Evolutionary conservation across 2,113 vertebrate genomes (phyloP).

Genomic region (Gallinago undulata): DNA sequence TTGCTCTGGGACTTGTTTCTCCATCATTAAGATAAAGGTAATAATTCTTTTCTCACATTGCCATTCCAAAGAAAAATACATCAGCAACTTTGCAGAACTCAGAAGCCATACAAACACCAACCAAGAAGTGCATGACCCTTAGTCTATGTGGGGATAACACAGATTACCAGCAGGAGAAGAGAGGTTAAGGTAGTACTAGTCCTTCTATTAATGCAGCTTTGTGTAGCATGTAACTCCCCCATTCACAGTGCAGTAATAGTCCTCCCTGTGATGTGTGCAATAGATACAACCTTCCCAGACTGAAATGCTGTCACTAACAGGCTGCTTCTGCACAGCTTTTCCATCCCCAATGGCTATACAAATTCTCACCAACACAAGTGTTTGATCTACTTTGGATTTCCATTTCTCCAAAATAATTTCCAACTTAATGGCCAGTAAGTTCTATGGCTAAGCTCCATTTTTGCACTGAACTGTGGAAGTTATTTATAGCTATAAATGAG

Average conservation of each 20-base stretch:
- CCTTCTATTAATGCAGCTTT: background rate
- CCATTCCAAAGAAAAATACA: background rate
- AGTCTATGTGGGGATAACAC: background rate
- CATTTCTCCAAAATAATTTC: background rate
- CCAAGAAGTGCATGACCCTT: background rate
- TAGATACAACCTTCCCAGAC: background rate
- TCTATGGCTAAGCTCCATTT: background rate
- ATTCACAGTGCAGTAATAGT: background rate
- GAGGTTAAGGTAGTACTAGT: background rate
- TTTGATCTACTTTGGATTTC: background rate
- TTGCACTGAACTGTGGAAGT: background rate
- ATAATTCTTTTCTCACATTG: background rate
- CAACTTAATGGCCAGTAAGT: background rate
- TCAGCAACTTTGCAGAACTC: background rate
- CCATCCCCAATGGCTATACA: background rate
- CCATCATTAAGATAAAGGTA: background rate
- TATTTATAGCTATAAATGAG: constrained; percentile 51
- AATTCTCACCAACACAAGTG: background rate
- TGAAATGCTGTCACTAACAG: background rate
- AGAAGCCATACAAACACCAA: background rate
- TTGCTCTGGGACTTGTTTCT: background rate
- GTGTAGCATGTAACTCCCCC: background rate
- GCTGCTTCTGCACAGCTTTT: background rate
- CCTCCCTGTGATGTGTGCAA: background rate
- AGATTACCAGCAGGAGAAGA: background rate